Evolutionary conservation across 37 sponge, comb jelly and placozoan species (phyloP), one percentile per base, ranked within the genome.

Genomic region (Geodia barretti): DNA sequence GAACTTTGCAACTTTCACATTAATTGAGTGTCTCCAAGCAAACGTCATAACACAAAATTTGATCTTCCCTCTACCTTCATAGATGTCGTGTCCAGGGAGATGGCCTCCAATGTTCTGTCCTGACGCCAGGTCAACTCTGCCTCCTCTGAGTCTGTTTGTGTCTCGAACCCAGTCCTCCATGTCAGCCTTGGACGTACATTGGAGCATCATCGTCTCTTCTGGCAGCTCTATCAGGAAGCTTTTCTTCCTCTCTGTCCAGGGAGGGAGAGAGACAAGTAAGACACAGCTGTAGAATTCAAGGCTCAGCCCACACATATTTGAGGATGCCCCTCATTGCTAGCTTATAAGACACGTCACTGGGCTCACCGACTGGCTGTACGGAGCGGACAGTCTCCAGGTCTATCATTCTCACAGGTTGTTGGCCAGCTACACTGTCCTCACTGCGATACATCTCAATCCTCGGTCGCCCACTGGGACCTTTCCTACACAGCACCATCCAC

Each of bases 161-260:
- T 88, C 89, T 37, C 74, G 31, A 0, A 43, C 29, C 89, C 89
- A 88, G 61, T 88, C 89, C 21, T 88, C 84, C 78, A 78, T 63
- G 31, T 88, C 89, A 36, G 89, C 89, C 23, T 67, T 41, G 3
- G 89, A 83, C 58, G 79, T 34, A 37, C 89, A 88, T 35, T 42
- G 64, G 43, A 88, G 78, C 73, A 67, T 58, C 30, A 40, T 34
- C 21, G 41, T 25, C 1, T 78, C 79, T 17, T 75, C 89, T 0
- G 32, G 32, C 28, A 78, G 41, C 24, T 42, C 24, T 30, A 88
- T 4, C 33, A 70, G 20, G 36, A 88, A 78, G 17, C 41, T 74
- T 59, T 73, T 82, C 64, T 62, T 82, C 29, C 73, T 36, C 73
- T 82, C 82, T 36, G 67, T 0, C 8, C 0, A 47, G 7, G 54